Percentiles rank a stretch among this genome's conserved stretches.
Conservation (phyloP, 1,140 invertebrate species). For the Lepidostoma basale region DNA sequence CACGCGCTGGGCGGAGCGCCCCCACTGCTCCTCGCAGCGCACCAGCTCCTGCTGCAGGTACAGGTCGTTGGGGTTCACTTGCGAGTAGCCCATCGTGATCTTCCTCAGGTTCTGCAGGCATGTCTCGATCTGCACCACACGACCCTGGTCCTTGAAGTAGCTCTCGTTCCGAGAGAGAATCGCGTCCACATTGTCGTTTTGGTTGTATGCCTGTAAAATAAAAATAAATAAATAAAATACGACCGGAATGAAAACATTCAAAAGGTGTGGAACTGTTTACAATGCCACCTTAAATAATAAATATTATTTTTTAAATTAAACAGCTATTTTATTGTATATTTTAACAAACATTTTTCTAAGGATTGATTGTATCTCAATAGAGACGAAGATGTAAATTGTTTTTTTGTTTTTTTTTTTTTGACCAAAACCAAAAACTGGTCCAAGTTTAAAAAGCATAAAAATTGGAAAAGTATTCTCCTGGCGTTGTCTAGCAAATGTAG, state of each 20-base stretch:
- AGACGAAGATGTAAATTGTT: no score
- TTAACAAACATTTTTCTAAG: no score
- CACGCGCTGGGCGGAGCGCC: conserved; percentile 70
- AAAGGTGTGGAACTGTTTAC: no score
- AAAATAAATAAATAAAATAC: conserved; percentile 29
- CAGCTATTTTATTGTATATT: no score
- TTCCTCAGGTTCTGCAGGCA: conserved; percentile 78
- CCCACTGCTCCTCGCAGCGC: conserved; percentile 76
- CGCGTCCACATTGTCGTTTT: conserved; percentile 80
- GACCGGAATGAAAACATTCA: no score
- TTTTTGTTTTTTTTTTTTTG: no score
- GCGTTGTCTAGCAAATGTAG: no score
- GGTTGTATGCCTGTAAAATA: conserved; percentile 69
- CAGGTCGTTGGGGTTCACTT: conserved; percentile 69
- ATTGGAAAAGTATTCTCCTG: no score
- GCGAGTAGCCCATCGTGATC: conserved; percentile 68
- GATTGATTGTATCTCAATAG: no score
- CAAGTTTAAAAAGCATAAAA: no score
- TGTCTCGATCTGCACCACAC: conserved; percentile 72
- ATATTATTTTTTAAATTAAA: no score
- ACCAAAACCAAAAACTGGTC: no score
- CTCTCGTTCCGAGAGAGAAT: conserved; percentile 80
- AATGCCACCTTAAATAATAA: background rate
- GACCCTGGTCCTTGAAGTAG: conserved; percentile 74
- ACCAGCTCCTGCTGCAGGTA: conserved; percentile 68